Base-by-base conservation (phyloP, 2,113 vertebrate genomes). In the Lepisosteus oculatus region DNA sequence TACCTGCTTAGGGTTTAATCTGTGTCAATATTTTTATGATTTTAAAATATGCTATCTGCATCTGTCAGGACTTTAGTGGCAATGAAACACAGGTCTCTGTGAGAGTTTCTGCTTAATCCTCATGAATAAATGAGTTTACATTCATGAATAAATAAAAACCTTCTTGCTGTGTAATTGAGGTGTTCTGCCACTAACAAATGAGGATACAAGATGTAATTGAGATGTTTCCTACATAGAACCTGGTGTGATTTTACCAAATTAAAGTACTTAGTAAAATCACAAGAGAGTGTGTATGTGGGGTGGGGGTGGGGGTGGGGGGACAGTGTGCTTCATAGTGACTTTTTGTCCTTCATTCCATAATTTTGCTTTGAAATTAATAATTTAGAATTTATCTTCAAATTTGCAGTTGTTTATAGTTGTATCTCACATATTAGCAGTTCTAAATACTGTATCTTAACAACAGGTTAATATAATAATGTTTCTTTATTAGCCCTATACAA, bases 81-180 rank as follows among this genome's bases (percentile, higher is more conserved):
- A 63, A 17, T 47, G 29, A 68, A 47, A 55, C 66, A 68, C 41
- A 41, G 66, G 54, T 90, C 89, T 89, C 85, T 81, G 82, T 85
- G 85, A 65, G 84, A 87, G 76, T 86, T 87, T 83, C 84, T 83
- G 85, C 84, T 89, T 91, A 92, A 91, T 93, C 90, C 89, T 92
- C 89, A 90, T 90, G 89, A 92, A 92, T 90, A 88, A 81, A 81
- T 89, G 87, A 89, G 89, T 91, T 90, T 90, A 86, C 90, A 87
- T 83, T 83, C 88, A 88, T 93, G 90, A 93, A 93, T 92, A 92
- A 90, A 90, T 93, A 89, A 90, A 87, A 90, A 87, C 85, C 85
- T 87, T 83, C 86, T 90, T 84, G 77, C 85, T 81, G 86, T 83
- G 86, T 91, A 91, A 92, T 89, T 90, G 87, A 88, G 90, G 89